Base-by-base conservation (phyloP, 2,888 invertebrate species). In the Spodoptera exigua region DNA sequence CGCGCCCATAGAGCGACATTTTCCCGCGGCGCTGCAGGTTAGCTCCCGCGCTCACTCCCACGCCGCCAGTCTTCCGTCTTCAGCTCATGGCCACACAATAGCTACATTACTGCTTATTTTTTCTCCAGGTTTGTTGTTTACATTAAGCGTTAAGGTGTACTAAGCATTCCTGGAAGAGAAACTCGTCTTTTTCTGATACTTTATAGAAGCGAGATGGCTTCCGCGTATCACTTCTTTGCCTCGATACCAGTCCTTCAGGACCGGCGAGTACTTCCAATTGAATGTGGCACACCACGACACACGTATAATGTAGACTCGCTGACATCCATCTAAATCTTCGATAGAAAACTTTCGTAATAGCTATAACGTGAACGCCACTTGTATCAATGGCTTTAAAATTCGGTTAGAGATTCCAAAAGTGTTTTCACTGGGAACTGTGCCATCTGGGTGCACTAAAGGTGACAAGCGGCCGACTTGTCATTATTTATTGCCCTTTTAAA, bases 121-220 rank as follows among this genome's bases (percentile, higher is more conserved):
- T 90, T 89, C 73, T 78, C 70, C 81, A 82, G 79, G 85, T 88
- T 85, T 85, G 87, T 89, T 89, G 84, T 86, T 85, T 87, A 84
- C 86, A 84, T 88, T 86, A 88, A 86, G 88, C 80, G 84, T 87
- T 86, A 86, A 77, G 81, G 85, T 83, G 83, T 84, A 82, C 79
- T 84, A 81, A 84, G 79, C 80, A 84, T 92, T 91, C 92, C 89
- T 90, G 87, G 92, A 90, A 93, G 85, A 81, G 85, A 89, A 88
- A 89, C 89, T 83, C 83, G 74, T 80, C 80, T 90, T 88, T 89
- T 89, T 90, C 82, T 88, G 76, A 75, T 76, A 80, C 82, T 84
- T 85, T 88, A 76, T 84, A 84, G 87, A 87, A 86, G 74, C 84
- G 70, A 83, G 82, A 85, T 84, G 71, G 85, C 87, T 93, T 92